Conservation (phyloP, 1,140 invertebrate genomes). For the Harpegnathos saltator region DNA sequence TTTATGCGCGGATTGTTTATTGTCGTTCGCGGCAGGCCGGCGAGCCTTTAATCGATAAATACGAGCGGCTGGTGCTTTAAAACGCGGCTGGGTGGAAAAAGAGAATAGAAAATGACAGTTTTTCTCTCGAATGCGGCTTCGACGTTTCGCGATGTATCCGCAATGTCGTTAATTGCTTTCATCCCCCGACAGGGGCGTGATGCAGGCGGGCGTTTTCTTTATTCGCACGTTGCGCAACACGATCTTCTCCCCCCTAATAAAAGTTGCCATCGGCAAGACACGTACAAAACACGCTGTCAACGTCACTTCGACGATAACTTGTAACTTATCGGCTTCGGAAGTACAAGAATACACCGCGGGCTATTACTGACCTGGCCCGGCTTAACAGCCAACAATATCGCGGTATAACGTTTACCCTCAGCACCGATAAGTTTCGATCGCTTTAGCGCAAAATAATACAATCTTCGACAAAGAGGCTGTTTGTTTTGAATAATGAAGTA, state of each 20-base stretch:
- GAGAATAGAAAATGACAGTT: conserved; percentile 14
- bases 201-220: conserved; percentile 10
- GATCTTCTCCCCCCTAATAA: background rate
- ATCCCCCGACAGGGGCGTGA: background rate
- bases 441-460: conserved; percentile 36
- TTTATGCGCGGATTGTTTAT: conserved; percentile 52
- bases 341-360: conserved; percentile 34
- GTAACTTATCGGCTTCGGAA: conserved; percentile 39
- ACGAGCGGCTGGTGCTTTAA: conserved; percentile 7
- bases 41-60: conserved; percentile 52
- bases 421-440: conserved; percentile 51
- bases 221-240: background rate
- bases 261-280: background rate
- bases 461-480: conserved; percentile 37
- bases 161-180: conserved; percentile 12
- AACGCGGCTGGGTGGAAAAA: background rate
- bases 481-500: conserved; percentile 52
- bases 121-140: background rate
- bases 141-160: background rate
- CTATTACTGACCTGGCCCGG: conserved; percentile 41
- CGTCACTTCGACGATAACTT: conserved; percentile 24
- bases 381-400: conserved; percentile 45
- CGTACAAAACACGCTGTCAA: conserved; percentile 26
- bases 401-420: conserved; percentile 22
- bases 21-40: conserved; percentile 23